A percentile compares a stretch with the other conserved stretches of the same genome.
Conservation (phyloP, 2,797 vertebrate species). For the Odontamblyopus lacepedii region DNA sequence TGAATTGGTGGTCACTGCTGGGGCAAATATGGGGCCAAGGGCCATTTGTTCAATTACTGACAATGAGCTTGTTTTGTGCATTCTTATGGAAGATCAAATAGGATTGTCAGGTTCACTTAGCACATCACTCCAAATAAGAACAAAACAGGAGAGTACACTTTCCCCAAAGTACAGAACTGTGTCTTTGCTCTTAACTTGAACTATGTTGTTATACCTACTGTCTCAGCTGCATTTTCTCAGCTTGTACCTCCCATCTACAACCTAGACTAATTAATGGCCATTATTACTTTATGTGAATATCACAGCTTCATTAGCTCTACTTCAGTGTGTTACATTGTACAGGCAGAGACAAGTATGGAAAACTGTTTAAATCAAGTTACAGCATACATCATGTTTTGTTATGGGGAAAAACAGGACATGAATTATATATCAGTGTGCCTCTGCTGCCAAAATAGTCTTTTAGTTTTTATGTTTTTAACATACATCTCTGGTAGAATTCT, state of each 20-base stretch:
- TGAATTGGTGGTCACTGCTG: slow-evolving; percentile 43
- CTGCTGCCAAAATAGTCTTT: neutral
- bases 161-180: neutral
- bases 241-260: slow-evolving; percentile 1
- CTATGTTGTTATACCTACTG: neutral
- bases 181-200: neutral
- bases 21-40: slow-evolving; percentile 55
- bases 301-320: slow-evolving; percentile 4
- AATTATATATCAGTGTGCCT: neutral
- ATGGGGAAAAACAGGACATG: neutral
- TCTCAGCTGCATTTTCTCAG: neutral
- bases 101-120: slow-evolving; percentile 54
- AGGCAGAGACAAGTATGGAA: neutral
- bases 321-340: slow-evolving; percentile 4
- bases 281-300: slow-evolving; percentile 15
- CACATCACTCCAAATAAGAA: slow-evolving; percentile 34
- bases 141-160: slow-evolving; percentile 19
- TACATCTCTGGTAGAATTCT: neutral
- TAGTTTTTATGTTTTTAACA: neutral
- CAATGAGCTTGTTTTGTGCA: slow-evolving; percentile 63
- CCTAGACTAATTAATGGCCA: slow-evolving; percentile 12
- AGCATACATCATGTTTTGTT: neutral
- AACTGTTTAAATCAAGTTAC: neutral
- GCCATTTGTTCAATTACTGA: slow-evolving; percentile 49
- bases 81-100: slow-evolving; percentile 59